These are phyloP conservation scores for Rhegmatorhina hoffmannsi DNA, from an alignment of 2,113 vertebrate species.

Conservation along the genomic window DNA sequence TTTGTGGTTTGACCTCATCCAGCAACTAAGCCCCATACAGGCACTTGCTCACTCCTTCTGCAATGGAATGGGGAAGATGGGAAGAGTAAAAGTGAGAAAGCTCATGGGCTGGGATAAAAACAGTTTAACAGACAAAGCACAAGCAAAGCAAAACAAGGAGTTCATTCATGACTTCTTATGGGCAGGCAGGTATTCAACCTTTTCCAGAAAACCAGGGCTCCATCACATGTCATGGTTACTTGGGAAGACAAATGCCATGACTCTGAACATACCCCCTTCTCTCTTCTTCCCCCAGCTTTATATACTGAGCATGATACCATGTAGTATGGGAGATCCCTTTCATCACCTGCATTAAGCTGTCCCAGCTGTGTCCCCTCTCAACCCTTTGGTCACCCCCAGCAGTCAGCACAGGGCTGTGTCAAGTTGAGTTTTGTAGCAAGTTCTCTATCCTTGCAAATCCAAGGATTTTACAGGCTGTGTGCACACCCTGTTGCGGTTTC, in stretches of 20 bases:
- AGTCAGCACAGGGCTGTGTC: neutral
- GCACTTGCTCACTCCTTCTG: neutral
- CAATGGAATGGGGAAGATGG: neutral
- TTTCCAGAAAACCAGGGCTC: neutral
- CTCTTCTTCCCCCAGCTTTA: neutral
- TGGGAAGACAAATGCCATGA: neutral
- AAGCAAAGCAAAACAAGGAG: neutral
- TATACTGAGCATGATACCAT: neutral
- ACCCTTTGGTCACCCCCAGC: neutral
- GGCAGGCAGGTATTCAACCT: neutral
- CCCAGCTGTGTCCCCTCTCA: neutral
- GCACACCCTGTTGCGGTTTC: neutral
- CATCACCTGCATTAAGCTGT: neutral
- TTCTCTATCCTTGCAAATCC: neutral
- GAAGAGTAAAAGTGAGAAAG: neutral
- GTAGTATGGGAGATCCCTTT: neutral
- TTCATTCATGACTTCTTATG: neutral
- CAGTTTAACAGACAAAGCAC: neutral
- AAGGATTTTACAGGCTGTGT: neutral
- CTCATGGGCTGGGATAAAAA: neutral
- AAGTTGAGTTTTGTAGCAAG: neutral
- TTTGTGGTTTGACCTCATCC: neutral
- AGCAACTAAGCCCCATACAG: neutral
- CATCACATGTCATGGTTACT: neutral
- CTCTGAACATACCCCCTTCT: neutral